Conservation (phyloP, 2,888 invertebrate genomes). For the Drosophila dives region DNA sequence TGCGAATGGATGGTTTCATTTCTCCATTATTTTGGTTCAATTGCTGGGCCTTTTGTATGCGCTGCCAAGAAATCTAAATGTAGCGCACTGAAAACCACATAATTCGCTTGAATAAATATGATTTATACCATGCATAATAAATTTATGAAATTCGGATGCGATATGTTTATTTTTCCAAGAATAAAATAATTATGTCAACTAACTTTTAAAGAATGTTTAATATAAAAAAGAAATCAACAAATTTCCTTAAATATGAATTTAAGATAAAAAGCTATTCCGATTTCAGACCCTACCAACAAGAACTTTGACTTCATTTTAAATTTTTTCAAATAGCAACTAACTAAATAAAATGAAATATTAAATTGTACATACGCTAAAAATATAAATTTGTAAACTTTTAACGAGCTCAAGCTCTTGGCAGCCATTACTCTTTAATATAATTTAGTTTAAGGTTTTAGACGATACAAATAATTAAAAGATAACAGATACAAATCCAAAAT, state of each 20-base stretch:
- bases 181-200: neutral
- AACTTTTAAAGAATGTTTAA: neutral
- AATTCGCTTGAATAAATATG: neutral
- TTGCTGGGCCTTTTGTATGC: conserved; percentile 10
- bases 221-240: neutral
- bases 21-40: neutral
- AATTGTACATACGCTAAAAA: neutral
- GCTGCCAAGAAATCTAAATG: conserved; percentile 17
- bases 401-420: neutral
- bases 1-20: conserved; percentile 8
- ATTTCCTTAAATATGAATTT: neutral
- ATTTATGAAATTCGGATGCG: neutral
- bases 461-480: neutral
- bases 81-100: neutral
- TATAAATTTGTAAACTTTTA: neutral
- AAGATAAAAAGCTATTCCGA: neutral
- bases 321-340: neutral
- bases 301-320: neutral
- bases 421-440: neutral
- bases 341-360: neutral
- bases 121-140: neutral
- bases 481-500: neutral
- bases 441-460: neutral
- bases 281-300: neutral
- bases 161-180: neutral